Base-by-base conservation (phyloP, 2,888 invertebrate genomes). In the Sinohyriopsis cumingii region DNA sequence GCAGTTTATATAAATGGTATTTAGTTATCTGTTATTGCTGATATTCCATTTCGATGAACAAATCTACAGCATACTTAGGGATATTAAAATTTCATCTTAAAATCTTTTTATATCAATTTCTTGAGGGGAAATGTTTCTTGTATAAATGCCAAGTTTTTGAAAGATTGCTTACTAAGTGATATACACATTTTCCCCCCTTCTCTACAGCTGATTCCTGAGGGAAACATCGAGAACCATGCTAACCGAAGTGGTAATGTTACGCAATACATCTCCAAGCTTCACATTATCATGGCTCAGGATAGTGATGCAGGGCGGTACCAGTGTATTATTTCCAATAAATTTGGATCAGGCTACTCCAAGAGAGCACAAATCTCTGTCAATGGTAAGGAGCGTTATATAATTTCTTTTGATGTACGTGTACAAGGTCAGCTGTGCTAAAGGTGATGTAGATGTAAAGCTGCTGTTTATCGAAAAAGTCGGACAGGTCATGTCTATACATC, bases 231-330 rank as follows among this genome's bases (percentile, higher is more conserved):
- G 65, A 67, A 75, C 55, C 69, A 64, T 63, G 73, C 75, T 19
- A 59, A 65, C 25, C 63, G 79, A 15, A 67, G 82, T 54, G 85
- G 84, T 5, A 79, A 82, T 54, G 79, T 89, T 53, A 85, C 82
- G n/a, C 84, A 82, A 57, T 87, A 84, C 77, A 90, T 94, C 59
- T 95, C 96, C 24, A 92, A 93, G 67, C 92, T 98, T 69, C 92
- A 93, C 65, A 92, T 98, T 76, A 91, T 91, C 56, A 94, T 95
- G 88, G 94, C 97, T 0, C 94, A 94, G 67, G 94, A 95, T 90
- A 92, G 93, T 59, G 94, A 96, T 89, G 94, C 95, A 73, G 98
- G 97, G 1, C 93, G 93, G 89, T 98, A 98, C 90, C 97, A 98
- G 90, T 98, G 98, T 91, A 93, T 96, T 77, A 95, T 96, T 18